phyloP scores from a whole-genome alignment of 1,140 invertebrate genomes.

The Lineus longissimus region DNA sequence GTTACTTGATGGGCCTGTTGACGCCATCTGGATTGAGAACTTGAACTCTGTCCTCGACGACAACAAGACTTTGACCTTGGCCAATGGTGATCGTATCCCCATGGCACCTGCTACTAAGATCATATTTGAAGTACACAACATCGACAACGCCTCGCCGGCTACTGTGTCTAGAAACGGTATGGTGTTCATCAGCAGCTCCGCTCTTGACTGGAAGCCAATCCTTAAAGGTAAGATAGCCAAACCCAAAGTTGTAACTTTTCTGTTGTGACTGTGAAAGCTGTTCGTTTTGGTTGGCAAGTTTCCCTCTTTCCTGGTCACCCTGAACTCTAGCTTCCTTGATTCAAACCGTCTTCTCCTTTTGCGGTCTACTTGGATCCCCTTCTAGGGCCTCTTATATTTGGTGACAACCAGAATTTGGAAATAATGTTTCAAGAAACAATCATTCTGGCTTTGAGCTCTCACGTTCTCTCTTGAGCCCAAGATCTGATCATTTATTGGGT shows the following conservation, averaged over 20 bases:
- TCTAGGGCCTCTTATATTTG: too few species aligned
- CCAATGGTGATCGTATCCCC: constrained; percentile 91
- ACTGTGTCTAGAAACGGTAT: constrained; percentile 94
- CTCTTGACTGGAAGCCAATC: constrained; percentile 84
- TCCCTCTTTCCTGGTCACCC: too few species aligned
- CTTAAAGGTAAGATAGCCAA: constrained; percentile 59
- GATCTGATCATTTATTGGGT: background rate
- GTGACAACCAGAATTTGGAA: too few species aligned
- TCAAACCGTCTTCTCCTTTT: too few species aligned
- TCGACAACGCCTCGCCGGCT: constrained; percentile 93
- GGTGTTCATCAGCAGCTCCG: constrained; percentile 95
- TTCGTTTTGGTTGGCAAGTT: too few species aligned
- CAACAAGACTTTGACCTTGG: constrained; percentile 74
- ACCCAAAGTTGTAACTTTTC: background rate
- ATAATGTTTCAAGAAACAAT: too few species aligned
- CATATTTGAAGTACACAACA: constrained; percentile 92
- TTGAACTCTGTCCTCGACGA: constrained; percentile 56
- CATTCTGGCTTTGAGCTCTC: too few species aligned
- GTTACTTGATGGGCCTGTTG: constrained; percentile 54
- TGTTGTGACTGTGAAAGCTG: too few species aligned
- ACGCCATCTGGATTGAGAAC: constrained; percentile 57
- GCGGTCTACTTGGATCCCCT: too few species aligned
- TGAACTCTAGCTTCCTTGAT: too few species aligned
- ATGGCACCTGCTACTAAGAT: constrained; percentile 92
- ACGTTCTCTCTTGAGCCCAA: too few species aligned